Base-by-base conservation (phyloP, 2,888 invertebrate species). In the Tachystola acroxantha region DNA sequence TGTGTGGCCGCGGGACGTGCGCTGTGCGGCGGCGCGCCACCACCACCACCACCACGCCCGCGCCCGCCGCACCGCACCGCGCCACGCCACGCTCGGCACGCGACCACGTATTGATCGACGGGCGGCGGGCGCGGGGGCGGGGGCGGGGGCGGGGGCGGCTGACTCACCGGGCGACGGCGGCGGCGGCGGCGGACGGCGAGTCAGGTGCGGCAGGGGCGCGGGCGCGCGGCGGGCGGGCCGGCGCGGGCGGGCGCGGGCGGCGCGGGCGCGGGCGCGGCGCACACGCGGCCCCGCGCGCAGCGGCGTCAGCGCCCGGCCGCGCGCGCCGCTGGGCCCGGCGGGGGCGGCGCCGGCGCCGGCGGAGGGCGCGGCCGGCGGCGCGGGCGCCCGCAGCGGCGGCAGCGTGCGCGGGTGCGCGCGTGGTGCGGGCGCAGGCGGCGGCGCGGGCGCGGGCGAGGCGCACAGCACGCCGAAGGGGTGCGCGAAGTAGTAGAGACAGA, bases 401-500 rank as follows among this genome's bases (percentile, higher is more conserved):
- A 28, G 51, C 64, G 37, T 53, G 72, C 64, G 42, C 59, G 69
- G 63, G 56, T 47, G 62, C 46, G 57, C 48, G 58, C 44, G 65
- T 67, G 45, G 66, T 54, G 36, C 60, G 50, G 34, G 60, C 50
- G 51, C 64, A 45, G 32, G 50, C 48, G 24, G 50, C 55, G 48
- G 64, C 48, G 59, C 57, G 59, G 44, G 66, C 69, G 65, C 54
- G 35, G 7, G 59, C 50, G 34, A 57, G 50, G 51, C 45, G 14
- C 47, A 38, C 28, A 88, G 70, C 58, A 89, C 88, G 43, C 86
- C 88, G 64, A 88, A 88, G 36, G 88, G 88, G 53, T 88, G 88
- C 44, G 88, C 80, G 74, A 89, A 88, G 72, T 89, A 88, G 66
- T 87, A 89, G 58, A 89, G 57, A 55, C 89, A 88, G 58, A 89